Evolutionary conservation across 2,113 vertebrate species (phyloP).

Genomic region (Atherinomorus stipes): DNA sequence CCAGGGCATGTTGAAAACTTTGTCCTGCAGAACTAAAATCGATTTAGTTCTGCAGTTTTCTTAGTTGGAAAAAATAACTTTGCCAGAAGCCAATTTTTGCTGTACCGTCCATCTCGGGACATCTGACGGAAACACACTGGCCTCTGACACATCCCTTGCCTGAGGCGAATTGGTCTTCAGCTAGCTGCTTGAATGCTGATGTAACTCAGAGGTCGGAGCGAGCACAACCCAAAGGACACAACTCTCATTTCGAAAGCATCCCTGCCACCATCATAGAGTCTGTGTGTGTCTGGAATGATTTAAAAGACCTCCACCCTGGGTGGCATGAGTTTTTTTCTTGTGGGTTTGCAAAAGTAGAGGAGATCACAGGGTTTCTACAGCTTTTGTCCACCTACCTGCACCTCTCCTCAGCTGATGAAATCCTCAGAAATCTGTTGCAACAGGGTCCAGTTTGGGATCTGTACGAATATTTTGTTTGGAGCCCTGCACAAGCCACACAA

Average conservation of each 20-base stretch:
- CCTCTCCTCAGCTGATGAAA: conserved; percentile 49
- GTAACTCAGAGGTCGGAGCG: conserved; percentile 58
- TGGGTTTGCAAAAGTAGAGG: conserved; percentile 2
- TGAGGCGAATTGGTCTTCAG: conserved; percentile 39
- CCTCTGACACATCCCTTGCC: conserved; percentile 48
- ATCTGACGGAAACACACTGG: conserved; percentile 36
- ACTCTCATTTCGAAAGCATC: conserved; percentile 52
- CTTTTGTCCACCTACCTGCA: conserved; percentile 25
- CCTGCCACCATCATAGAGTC: conserved; percentile 36
- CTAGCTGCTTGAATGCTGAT: conserved; percentile 62
- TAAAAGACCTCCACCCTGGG: conserved; percentile 40
- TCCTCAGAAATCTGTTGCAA: conserved; percentile 16
- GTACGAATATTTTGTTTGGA: neutral
- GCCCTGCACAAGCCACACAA: neutral
- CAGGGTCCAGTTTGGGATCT: neutral
- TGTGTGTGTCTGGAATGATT: conserved; percentile 32
- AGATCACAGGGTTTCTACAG: neutral
- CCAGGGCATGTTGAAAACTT: neutral
- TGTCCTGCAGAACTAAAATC: neutral
- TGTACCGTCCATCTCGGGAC: conserved; percentile 9
- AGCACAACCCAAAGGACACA: conserved; percentile 37
- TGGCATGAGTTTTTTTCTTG: conserved; percentile 17
- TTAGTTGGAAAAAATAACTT: neutral
- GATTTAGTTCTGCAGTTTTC: neutral
- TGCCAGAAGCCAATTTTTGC: neutral